Conservation (phyloP, 2,888 invertebrate species). For the Polymixis lichenea region DNA sequence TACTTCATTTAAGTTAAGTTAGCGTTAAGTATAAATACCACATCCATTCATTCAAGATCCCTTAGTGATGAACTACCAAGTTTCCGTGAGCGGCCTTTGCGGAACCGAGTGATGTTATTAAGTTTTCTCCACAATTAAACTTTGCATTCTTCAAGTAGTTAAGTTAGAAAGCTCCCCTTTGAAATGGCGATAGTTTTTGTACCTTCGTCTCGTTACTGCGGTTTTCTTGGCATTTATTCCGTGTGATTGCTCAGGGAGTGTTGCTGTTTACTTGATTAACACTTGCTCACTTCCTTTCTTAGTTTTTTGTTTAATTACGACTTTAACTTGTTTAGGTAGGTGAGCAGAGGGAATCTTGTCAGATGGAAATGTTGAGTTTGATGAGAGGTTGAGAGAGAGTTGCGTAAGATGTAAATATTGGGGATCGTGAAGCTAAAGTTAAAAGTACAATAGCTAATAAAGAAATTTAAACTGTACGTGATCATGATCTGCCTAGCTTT, state of each 20-base stretch:
- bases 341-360: not conserved
- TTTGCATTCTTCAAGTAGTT: conserved; percentile 73
- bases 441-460: not conserved
- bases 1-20: not conserved
- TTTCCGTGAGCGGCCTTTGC: conserved; percentile 74
- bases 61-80: conserved; percentile 54
- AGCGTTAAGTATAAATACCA: conserved; percentile 32
- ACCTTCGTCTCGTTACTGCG: conserved; percentile 49
- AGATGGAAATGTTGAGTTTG: not conserved
- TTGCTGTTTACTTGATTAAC: conserved; percentile 53
- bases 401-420: no score
- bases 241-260: conserved; percentile 53
- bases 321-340: conserved; percentile 1
- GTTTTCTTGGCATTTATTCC: conserved; percentile 62
- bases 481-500: no score
- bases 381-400: not conserved
- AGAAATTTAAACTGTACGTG: not conserved
- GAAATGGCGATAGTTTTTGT: conserved; percentile 62
- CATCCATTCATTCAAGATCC: conserved; percentile 53
- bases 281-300: conserved; percentile 48
- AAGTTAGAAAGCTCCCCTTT: conserved; percentile 71
- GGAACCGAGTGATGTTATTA: conserved; percentile 76
- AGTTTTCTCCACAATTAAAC: conserved; percentile 84
- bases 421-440: not conserved
- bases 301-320: conserved; percentile 37